Base-by-base conservation (phyloP, 2,888 invertebrate species). In the Prosopocoilus inquinatus region DNA sequence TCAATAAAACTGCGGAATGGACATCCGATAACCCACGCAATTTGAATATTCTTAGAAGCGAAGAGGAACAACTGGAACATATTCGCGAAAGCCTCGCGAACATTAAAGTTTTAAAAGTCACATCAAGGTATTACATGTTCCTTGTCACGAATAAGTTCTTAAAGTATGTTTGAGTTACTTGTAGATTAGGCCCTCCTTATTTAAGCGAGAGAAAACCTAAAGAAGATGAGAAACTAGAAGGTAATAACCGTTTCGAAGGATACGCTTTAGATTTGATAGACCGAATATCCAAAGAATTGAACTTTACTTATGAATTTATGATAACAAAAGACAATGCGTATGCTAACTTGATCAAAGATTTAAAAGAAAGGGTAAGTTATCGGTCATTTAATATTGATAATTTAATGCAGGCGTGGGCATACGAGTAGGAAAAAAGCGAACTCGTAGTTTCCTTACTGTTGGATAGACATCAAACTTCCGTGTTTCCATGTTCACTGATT, bases 181-280 rank as follows among this genome's bases (percentile, higher is more conserved):
- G n/a, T n/a, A 85, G 90, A 52, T 76, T 87, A 61, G 90, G 89
- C 9, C 82, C 84, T 28, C 91, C 92, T 0, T 91, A 87, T 73
- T 78, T 91, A 38, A 81, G 84, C 71, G 75, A 82, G 68, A 81
- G 79, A 59, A 72, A 75, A 50, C 75, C 84, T 1, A 78, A 80
- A 59, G 83, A 86, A 15, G 86, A 85, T n/a, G 81, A 84, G 72
- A 72, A 79, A 1, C 68, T 83, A 28, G 82, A 81, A 50, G 92
- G 90, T 1, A 93, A 91, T 68, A 88, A 85, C 61, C 82, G 87
- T 47, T 94, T 84, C 71, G 90, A 92, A 73, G 96, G 96, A 1
- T 98, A 92, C 74, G 90, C 94, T 1, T 86, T 96, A 70, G 97
- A 98, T 77, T 80, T 98, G 15, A 90, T 98, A 63, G 81, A 87